Conservation (phyloP, 2,113 vertebrate genomes). For the Catharus fuscescens region DNA sequence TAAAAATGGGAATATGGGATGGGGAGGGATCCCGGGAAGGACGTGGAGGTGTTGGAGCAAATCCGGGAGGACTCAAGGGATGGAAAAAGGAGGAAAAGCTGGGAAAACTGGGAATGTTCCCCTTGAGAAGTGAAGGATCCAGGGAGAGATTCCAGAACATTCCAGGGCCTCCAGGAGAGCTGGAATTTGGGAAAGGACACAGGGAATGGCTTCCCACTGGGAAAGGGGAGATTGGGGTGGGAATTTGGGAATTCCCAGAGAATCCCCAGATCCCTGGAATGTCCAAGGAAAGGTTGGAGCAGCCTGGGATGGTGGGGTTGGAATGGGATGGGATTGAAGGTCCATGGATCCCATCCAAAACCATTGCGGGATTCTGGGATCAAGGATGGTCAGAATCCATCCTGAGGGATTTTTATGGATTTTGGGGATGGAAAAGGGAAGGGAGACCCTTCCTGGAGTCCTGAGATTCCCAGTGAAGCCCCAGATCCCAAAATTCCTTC, state of each 20-base stretch:
- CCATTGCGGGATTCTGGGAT: too few species aligned
- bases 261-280: too few species aligned
- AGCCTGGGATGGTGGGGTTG: neutral
- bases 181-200: neutral
- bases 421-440: too few species aligned
- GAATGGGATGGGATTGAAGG: neutral
- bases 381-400: too few species aligned
- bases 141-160: neutral
- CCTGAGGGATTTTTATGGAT: too few species aligned
- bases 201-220: neutral
- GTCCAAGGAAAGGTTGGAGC: neutral
- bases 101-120: neutral
- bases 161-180: neutral
- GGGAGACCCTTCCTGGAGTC: too few species aligned
- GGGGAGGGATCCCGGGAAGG: neutral
- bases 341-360: too few species aligned
- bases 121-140: neutral
- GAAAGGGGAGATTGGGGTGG: neutral
- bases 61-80: neutral
- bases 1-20: accelerated
- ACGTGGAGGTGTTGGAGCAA: accelerated
- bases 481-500: too few species aligned
- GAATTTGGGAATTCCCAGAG: neutral
- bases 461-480: too few species aligned
- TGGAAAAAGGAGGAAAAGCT: neutral